These are phyloP conservation scores for Drosophila subobscura DNA, from an alignment of 1,140 invertebrate species.

Conservation along the genomic window DNA sequence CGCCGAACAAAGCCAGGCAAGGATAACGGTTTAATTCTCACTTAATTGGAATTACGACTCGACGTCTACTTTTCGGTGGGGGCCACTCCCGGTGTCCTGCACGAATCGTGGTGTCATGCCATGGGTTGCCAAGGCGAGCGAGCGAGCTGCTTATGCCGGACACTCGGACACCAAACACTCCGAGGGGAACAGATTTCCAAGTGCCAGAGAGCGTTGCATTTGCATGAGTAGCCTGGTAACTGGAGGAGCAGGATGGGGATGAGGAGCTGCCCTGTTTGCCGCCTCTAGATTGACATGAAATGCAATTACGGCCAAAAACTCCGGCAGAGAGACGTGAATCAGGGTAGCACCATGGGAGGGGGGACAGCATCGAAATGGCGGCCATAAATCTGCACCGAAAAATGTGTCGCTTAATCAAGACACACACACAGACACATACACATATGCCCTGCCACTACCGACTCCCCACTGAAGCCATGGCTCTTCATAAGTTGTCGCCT, in stretches of 20 bases:
- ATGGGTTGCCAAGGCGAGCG: conserved; percentile 36
- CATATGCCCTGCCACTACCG: conserved; percentile 6
- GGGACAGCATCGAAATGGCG: conserved; percentile 61
- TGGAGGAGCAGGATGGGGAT: conserved; percentile 7
- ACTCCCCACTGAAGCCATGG: conserved; percentile 14
- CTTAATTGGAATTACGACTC: conserved; percentile 78
- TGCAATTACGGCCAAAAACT: conserved; percentile 71
- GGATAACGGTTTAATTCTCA: conserved; percentile 73
- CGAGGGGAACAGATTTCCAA: conserved; percentile 6
- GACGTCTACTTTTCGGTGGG: conserved; percentile 40
- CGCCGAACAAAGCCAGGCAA: conserved; percentile 32
- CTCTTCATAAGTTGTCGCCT: conserved; percentile 48
- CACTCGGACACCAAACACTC: conserved; percentile 42
- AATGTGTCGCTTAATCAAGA: conserved; percentile 67
- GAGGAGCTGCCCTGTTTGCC: neutral
- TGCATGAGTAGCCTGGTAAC: conserved; percentile 57
- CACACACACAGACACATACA: conserved; percentile 28
- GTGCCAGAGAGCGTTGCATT: conserved; percentile 33
- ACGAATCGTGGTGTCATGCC: conserved; percentile 43
- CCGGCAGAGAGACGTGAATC: conserved; percentile 12
- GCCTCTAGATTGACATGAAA: conserved; percentile 75
- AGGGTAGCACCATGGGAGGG: neutral
- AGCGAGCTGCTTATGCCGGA: conserved; percentile 46
- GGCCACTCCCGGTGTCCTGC: conserved; percentile 25
- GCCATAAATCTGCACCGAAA: conserved; percentile 75